Percentiles rank a stretch among this genome's conserved stretches.
Conservation (phyloP, 1,140 invertebrate genomes). For the Drosophila tropicalis region DNA sequence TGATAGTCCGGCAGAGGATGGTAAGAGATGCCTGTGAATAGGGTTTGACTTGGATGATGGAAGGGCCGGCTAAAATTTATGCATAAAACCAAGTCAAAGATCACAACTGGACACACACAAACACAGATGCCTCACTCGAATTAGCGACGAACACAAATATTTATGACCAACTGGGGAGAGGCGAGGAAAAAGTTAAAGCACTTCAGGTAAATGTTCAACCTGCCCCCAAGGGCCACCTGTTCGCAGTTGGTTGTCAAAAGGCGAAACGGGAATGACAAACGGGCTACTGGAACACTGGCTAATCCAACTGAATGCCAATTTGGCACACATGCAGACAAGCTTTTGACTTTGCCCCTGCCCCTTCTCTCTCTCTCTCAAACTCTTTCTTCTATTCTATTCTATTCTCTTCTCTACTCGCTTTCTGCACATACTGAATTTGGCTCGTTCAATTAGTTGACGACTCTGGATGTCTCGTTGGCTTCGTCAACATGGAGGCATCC, state of each 20-base stretch:
- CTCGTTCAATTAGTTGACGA: conserved; percentile 64
- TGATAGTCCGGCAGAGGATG: conserved; percentile 33
- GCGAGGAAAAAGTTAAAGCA: conserved; percentile 19
- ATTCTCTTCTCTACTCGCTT: background rate
- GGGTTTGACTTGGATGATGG: too few relatives aligned
- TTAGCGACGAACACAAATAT: conserved; percentile 53
- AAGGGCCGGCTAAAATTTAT: conserved; percentile 42
- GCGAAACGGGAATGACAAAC: conserved; percentile 36
- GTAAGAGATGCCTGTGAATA: too few relatives aligned
- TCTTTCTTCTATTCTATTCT: background rate
- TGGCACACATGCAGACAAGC: conserved; percentile 60
- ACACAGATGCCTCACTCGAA: conserved; percentile 56
- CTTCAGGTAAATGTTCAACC: conserved; percentile 59
- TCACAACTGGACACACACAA: conserved; percentile 33
- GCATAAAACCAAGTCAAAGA: conserved; percentile 55
- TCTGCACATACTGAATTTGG: conserved; percentile 28
- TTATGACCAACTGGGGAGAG: conserved; percentile 37
- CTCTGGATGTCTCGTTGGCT: conserved; percentile 3
- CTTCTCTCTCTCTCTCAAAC: background rate
- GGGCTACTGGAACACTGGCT: conserved; percentile 45
- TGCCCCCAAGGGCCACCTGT: conserved; percentile 54
- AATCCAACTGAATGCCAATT: conserved; percentile 68
- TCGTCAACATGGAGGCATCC: conserved; percentile 28
- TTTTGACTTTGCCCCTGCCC: conserved; percentile 5
- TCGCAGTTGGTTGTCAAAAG: conserved; percentile 56